Percentiles rank a stretch among this genome's conserved stretches.
Conservation (phyloP, 2,888 invertebrate species). For the Subacronicta megacephala region DNA sequence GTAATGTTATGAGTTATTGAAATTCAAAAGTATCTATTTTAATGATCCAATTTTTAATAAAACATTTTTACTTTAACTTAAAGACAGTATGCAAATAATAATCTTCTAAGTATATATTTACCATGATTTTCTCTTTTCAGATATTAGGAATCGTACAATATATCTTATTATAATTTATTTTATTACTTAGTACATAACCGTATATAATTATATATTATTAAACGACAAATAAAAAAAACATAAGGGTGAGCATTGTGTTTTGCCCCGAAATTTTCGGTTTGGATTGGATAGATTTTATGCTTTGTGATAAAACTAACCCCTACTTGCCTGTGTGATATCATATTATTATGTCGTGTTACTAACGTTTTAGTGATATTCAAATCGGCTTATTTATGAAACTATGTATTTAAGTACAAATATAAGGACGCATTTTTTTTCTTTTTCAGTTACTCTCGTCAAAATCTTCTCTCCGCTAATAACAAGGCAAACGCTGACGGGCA, state of each 20-base stretch:
- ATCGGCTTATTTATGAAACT: conserved; percentile 18
- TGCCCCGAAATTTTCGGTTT: conserved; percentile 54
- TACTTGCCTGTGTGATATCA: conserved; percentile 37
- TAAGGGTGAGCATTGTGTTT: conserved; percentile 73
- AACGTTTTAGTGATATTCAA: conserved; percentile 42
- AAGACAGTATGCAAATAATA: not conserved
- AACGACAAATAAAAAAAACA: conserved; percentile 48
- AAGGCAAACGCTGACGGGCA: conserved; percentile 92
- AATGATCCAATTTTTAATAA: too few relatives aligned
- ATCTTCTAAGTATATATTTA: conserved; percentile 51
- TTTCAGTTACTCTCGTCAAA: conserved; percentile 96
- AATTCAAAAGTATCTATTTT: too few relatives aligned
- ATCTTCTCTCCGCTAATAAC: conserved; percentile 93
- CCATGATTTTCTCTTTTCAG: conserved; percentile 79
- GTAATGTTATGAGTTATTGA: too few relatives aligned
- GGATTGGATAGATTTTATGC: conserved; percentile 33
- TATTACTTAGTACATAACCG: conserved; percentile 51
- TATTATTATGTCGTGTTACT: conserved; percentile 48
- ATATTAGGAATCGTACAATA: conserved; percentile 71
- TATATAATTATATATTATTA: conserved; percentile 54
- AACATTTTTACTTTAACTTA: too few relatives aligned
- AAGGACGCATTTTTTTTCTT: conserved; percentile 39
- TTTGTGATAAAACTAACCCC: conserved; percentile 43
- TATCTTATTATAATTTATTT: conserved; percentile 51
- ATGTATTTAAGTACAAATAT: not conserved